Conservation (phyloP, 1,140 invertebrate genomes). For the Idris sp. region DNA sequence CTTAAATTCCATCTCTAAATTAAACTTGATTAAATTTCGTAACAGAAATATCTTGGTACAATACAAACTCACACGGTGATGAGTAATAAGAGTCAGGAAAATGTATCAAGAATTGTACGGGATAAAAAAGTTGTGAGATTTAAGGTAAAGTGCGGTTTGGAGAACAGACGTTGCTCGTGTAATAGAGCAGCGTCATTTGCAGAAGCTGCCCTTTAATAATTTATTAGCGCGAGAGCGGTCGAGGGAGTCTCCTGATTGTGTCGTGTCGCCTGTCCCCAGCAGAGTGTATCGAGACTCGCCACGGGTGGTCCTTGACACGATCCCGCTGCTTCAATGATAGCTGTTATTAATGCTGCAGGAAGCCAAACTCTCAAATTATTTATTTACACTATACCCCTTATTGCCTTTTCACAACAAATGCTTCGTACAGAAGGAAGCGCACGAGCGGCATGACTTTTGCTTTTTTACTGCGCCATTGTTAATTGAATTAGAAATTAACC, state of each 20-base stretch:
- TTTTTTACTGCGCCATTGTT: slow-evolving; percentile 14
- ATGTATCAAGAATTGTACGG: slow-evolving; percentile 5
- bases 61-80: background rate
- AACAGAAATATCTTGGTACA: background rate
- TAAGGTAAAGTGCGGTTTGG: slow-evolving; percentile 46
- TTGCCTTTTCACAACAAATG: slow-evolving; percentile 54
- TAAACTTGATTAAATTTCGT: slow-evolving; percentile 31
- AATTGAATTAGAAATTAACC: too few species aligned
- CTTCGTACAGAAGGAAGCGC: slow-evolving; percentile 26
- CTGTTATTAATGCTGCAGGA: slow-evolving; percentile 70
- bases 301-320: slow-evolving; percentile 77
- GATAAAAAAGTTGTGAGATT: slow-evolving; percentile 23
- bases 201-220: slow-evolving; percentile 78
- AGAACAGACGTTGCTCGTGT: slow-evolving; percentile 66
- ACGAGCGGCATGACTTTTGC: background rate
- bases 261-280: slow-evolving; percentile 75
- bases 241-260: slow-evolving; percentile 74
- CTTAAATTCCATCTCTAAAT: too few species aligned
- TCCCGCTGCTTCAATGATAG: slow-evolving; percentile 70
- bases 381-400: slow-evolving; percentile 66
- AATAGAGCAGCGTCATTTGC: slow-evolving; percentile 74
- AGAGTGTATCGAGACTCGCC: slow-evolving; percentile 70
- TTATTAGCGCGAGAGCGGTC: slow-evolving; percentile 74
- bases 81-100: slow-evolving; percentile 35
- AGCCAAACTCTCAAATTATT: slow-evolving; percentile 67